A percentile compares a stretch with the other conserved stretches of the same genome.
Evolutionary conservation across 2,797 vertebrate genomes (phyloP).

Genomic region (Gymnoscopelus braueri): DNA sequence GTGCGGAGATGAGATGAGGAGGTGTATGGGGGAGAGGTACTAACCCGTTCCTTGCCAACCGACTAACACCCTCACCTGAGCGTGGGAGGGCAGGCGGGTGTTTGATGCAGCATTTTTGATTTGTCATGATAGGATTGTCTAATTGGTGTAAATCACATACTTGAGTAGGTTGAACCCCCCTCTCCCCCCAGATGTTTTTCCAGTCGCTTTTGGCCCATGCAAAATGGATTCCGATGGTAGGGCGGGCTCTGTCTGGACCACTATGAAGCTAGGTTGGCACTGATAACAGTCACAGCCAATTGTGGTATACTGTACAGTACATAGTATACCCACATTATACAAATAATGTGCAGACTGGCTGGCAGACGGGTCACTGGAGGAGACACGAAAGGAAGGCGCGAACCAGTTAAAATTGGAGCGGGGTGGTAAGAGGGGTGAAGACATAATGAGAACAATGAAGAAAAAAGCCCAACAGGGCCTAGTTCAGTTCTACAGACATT

Average conservation of each 20-base stretch:
- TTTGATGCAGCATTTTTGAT: constrained; percentile 58
- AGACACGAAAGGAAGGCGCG: constrained; percentile 13
- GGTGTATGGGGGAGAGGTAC: constrained; percentile 56
- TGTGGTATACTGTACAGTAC: not conserved
- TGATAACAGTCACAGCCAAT: constrained; percentile 15
- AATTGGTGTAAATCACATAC: constrained; percentile 73
- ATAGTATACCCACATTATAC: not conserved
- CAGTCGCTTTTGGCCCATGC: constrained; percentile 52
- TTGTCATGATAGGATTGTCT: constrained; percentile 70
- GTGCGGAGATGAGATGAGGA: constrained; percentile 47
- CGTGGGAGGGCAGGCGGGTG: constrained; percentile 58
- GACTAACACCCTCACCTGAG: constrained; percentile 72
- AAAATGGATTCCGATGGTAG: constrained; percentile 39
- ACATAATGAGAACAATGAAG: constrained; percentile 63
- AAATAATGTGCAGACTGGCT: not conserved
- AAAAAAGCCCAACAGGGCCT: constrained; percentile 51
- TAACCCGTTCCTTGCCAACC: constrained; percentile 72
- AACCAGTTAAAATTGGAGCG: constrained; percentile 49
- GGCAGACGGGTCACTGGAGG: not conserved
- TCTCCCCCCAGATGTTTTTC: constrained; percentile 73
- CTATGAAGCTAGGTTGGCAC: constrained; percentile 44
- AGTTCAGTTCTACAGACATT: constrained; percentile 74
- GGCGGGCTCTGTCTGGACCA: constrained; percentile 28
- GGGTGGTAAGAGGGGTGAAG: constrained; percentile 17
- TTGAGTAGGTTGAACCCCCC: constrained; percentile 15